These are phyloP conservation scores for Numida meleagris DNA, from an alignment of 2,113 vertebrate species.

Conservation along the genomic window DNA sequence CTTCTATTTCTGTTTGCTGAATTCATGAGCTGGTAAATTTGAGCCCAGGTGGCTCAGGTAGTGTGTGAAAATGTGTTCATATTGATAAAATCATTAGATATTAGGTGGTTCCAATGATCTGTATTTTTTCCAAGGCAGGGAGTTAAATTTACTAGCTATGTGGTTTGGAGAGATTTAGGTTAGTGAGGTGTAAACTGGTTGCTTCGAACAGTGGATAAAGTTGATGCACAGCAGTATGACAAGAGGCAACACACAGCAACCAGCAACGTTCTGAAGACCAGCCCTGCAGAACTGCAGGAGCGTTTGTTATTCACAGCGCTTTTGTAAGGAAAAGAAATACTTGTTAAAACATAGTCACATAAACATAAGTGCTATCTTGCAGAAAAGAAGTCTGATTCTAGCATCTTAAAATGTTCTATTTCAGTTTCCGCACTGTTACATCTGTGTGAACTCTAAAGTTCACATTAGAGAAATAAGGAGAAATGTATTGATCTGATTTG, in stretches of 20 bases:
- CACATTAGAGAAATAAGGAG: background rate
- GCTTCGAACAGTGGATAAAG: background rate
- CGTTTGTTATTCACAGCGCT: background rate
- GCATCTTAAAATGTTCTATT: background rate
- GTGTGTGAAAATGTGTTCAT: background rate
- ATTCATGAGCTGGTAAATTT: background rate
- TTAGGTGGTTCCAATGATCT: background rate
- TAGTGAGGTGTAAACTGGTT: background rate
- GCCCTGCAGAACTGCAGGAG: background rate
- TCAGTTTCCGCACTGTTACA: background rate
- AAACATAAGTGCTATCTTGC: background rate
- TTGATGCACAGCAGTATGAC: background rate
- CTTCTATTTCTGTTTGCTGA: background rate
- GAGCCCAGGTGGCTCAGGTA: fast-evolving
- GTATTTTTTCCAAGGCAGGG: background rate
- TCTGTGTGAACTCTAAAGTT: constrained; percentile 10
- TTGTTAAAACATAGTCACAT: background rate
- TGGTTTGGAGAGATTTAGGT: background rate
- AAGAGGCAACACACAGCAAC: background rate
- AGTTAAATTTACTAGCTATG: background rate
- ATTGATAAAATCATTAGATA: background rate
- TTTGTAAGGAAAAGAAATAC: background rate
- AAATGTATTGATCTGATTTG: background rate
- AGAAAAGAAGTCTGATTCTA: background rate
- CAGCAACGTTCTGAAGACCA: background rate